A percentile compares a stretch with the other conserved stretches of the same genome.
These are phyloP conservation scores for Metalampra italica DNA, from an alignment of 2,888 invertebrate species.

Conservation along the genomic window DNA sequence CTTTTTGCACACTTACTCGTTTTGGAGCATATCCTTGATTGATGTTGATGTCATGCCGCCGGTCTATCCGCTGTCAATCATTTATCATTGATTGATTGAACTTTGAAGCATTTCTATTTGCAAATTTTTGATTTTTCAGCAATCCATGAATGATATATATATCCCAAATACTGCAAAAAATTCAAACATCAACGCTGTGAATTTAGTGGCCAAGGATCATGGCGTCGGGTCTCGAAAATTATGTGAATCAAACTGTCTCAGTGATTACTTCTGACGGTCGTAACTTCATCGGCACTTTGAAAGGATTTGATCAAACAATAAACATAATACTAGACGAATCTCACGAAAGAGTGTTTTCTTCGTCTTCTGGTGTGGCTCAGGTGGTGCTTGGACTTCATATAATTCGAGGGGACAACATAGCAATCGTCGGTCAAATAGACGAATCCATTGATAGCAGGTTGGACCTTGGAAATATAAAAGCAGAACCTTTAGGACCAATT, in stretches of 20 bases:
- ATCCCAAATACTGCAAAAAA: too few relatives aligned
- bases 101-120: too few relatives aligned
- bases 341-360: slow-evolving; percentile 98
- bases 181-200: too few relatives aligned
- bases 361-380: slow-evolving; percentile 88
- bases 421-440: slow-evolving; percentile 90
- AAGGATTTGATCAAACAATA: slow-evolving; percentile 99
- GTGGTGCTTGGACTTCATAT: slow-evolving; percentile 98
- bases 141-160: too few relatives aligned
- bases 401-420: slow-evolving; percentile 98
- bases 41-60: too few relatives aligned
- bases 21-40: too few relatives aligned
- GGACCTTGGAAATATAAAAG: slow-evolving; percentile 88
- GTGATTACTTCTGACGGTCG: slow-evolving; percentile 98
- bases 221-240: slow-evolving; percentile 92
- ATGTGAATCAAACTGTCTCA: slow-evolving; percentile 94
- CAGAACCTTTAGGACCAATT: slow-evolving; percentile 90
- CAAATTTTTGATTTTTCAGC: too few relatives aligned
- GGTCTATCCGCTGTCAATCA: too few relatives aligned
- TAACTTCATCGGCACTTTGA: slow-evolving; percentile 97
- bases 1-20: too few relatives aligned
- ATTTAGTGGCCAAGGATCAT: slow-evolving; percentile 52
- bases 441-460: slow-evolving; percentile 89
- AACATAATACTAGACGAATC: slow-evolving; percentile 98
- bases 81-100: too few relatives aligned